phyloP scores from a whole-genome alignment of 2,888 invertebrate species.

The Cheilosia soror region DNA sequence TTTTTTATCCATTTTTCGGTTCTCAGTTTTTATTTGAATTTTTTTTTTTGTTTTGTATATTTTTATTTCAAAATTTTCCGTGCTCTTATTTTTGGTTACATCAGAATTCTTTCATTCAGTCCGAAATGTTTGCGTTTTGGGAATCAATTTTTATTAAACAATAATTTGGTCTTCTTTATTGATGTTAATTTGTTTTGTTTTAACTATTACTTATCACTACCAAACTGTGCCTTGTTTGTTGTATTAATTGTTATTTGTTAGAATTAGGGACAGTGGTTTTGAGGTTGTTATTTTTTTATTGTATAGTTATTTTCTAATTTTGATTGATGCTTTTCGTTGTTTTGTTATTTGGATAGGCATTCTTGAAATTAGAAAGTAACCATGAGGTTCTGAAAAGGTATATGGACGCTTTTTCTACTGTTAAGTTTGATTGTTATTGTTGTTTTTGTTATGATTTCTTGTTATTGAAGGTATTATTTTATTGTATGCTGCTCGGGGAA shows the following conservation, averaged over 20 bases:
- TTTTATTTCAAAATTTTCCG: constrained; percentile 38
- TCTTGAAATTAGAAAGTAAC: constrained; percentile 25
- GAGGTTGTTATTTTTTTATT: constrained; percentile 34
- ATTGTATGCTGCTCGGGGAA: neutral
- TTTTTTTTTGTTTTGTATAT: constrained; percentile 17
- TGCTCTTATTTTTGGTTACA: constrained; percentile 19
- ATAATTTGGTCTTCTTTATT: constrained; percentile 58
- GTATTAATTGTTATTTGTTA: constrained; percentile 37
- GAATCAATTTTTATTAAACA: constrained; percentile 44
- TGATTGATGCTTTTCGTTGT: constrained; percentile 9
- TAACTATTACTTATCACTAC: constrained; percentile 42
- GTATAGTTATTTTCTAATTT: constrained; percentile 29
- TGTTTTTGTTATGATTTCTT: constrained; percentile 11
- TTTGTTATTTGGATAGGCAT: neutral
- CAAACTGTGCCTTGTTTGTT: constrained; percentile 73
- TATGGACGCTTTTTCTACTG: constrained; percentile 14
- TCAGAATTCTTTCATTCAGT: constrained; percentile 37
- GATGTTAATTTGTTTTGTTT: constrained; percentile 29
- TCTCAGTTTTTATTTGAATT: constrained; percentile 27
- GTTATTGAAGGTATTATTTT: neutral
- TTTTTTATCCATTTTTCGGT: constrained; percentile 8
- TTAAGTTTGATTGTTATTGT: constrained; percentile 19
- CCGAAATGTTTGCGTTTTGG: neutral
- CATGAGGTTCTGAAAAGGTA: neutral
- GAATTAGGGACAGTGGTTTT: constrained; percentile 70